phyloP scores from a whole-genome alignment of 2,797 vertebrate species.

The Notolepis coatsorum region DNA sequence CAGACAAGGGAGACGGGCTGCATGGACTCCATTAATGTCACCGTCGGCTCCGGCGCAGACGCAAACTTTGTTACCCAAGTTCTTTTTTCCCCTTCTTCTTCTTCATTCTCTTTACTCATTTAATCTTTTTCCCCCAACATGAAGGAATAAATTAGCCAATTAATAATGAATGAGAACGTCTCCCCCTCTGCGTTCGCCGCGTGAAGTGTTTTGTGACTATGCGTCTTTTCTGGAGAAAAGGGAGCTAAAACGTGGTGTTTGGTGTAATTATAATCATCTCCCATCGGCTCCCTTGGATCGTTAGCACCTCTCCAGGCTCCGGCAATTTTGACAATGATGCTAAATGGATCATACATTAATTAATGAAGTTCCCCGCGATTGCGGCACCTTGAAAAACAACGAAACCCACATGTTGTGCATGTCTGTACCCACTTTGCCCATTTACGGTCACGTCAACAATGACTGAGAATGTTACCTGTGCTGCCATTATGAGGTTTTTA shows the following conservation, averaged over 20 bases:
- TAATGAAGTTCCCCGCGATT: conserved; percentile 54
- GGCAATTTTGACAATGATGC: conserved; percentile 62
- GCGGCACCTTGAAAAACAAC: conserved; percentile 43
- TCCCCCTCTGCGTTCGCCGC: conserved; percentile 40
- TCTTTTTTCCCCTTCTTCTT: conserved; percentile 28
- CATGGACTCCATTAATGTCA: conserved; percentile 63
- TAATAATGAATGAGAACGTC: conserved; percentile 66
- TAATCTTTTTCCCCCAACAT: conserved; percentile 20
- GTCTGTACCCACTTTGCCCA: conserved; percentile 22
- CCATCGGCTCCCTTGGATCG: conserved; percentile 54
- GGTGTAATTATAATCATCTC: conserved; percentile 63
- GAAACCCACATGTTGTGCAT: conserved; percentile 24
- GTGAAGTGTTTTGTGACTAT: conserved; percentile 54
- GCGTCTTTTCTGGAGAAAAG: conserved; percentile 54
- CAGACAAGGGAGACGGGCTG: conserved; percentile 61
- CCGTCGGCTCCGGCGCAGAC: conserved; percentile 60
- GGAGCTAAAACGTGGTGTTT: conserved; percentile 52
- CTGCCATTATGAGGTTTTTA: conserved; percentile 3
- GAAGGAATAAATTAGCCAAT: conserved; percentile 67
- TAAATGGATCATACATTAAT: conserved; percentile 69
- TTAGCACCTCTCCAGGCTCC: conserved; percentile 58
- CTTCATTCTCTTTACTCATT: too few relatives aligned
- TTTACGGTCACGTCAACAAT: conserved; percentile 23
- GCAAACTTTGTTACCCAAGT: conserved; percentile 69
- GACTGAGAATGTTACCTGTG: conserved; percentile 1